Conservation (phyloP, 2,113 vertebrate genomes). For the Dolichallabes microphthalmus region DNA sequence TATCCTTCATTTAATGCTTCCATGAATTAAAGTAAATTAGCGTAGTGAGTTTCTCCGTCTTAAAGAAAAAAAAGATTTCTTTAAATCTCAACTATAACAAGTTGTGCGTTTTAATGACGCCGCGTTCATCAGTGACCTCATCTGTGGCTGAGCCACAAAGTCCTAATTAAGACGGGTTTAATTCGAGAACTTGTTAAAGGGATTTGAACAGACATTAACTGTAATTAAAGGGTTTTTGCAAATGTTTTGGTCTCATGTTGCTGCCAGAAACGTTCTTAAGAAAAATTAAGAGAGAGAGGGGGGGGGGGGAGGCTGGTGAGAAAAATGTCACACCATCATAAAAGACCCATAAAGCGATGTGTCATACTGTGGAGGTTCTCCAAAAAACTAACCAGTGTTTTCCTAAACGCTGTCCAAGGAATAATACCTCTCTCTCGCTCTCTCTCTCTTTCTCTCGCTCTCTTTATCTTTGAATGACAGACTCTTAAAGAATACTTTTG, state of each 20-base stretch:
- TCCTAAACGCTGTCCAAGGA: constrained; percentile 68
- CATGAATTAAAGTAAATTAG: not conserved
- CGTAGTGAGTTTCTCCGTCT: not conserved
- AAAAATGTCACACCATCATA: constrained; percentile 66
- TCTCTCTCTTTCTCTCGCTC: constrained; percentile 48
- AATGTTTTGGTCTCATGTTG: not conserved
- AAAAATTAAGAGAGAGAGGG: constrained; percentile 9
- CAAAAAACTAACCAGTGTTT: constrained; percentile 69
- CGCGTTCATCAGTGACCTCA: not conserved
- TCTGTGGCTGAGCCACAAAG: not conserved
- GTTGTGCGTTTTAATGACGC: not conserved
- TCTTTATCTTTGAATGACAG: constrained; percentile 38
- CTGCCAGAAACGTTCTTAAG: constrained; percentile 54
- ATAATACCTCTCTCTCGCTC: constrained; percentile 59
- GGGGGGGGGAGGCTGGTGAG: constrained; percentile 43
- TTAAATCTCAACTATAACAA: not conserved
- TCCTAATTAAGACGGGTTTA: not conserved
- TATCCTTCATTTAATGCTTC: not conserved
- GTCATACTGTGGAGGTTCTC: constrained; percentile 69
- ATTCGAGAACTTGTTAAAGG: not conserved
- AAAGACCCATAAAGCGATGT: constrained; percentile 70
- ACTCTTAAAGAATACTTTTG: constrained; percentile 38
- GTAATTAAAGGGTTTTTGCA: not conserved
- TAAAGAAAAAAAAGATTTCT: not conserved
- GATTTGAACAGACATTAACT: not conserved